Evolutionary conservation across 2,888 invertebrate genomes (phyloP).

Genomic region (Lithophane semibrunnea): DNA sequence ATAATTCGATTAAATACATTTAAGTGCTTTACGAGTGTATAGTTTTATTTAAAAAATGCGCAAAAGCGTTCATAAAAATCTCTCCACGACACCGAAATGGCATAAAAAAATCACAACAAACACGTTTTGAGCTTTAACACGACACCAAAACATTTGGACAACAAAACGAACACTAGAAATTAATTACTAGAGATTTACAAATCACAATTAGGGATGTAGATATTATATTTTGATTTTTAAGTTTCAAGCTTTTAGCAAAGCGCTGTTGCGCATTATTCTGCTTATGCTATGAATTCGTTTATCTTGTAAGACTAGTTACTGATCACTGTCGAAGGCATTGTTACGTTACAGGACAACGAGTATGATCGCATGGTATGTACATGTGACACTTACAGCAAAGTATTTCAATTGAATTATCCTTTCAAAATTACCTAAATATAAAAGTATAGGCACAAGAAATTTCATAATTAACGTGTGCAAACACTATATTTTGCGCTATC

Average conservation of each 20-base stretch:
- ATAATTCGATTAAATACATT: conserved; percentile 61
- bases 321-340: conserved; percentile 47
- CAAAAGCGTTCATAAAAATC: conserved; percentile 88
- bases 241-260: conserved; percentile 38
- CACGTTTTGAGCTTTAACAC: conserved; percentile 76
- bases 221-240: conserved; percentile 21
- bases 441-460: conserved; percentile 89
- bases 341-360: conserved; percentile 57
- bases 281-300: conserved; percentile 24
- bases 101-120: conserved; percentile 82
- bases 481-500: conserved; percentile 72
- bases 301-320: conserved; percentile 21
- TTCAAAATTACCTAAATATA: conserved; percentile 84
- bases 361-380: conserved; percentile 74
- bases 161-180: conserved; percentile 58
- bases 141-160: conserved; percentile 74
- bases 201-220: conserved; percentile 51
- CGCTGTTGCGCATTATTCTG: conserved; percentile 20
- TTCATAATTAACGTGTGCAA: conserved; percentile 84
- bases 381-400: conserved; percentile 70
- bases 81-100: conserved; percentile 86
- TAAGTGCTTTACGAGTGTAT: conserved; percentile 73
- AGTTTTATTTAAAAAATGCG: conserved; percentile 82
- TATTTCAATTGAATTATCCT: conserved; percentile 74
- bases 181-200: conserved; percentile 51